phyloP scores from a whole-genome alignment of 1,140 invertebrate species.

The Aphelenchoides avenae region DNA sequence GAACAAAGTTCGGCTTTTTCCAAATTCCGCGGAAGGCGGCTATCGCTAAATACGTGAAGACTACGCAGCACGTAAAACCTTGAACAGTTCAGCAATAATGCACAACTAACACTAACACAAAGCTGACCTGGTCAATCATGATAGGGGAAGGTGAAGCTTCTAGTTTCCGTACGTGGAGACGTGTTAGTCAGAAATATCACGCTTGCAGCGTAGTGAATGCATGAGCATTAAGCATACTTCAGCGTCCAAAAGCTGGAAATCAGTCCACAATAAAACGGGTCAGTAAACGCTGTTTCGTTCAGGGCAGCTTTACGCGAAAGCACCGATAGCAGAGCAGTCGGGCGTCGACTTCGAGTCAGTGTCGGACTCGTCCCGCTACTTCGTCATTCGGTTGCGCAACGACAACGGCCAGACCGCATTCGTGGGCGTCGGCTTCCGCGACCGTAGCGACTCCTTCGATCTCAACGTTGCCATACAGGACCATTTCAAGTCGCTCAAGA shows the following conservation, averaged over 20 bases:
- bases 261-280: neutral
- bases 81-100: neutral
- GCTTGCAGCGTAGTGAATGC: no score
- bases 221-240: no score
- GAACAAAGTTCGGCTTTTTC: no score
- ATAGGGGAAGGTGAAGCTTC: no score
- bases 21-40: no score
- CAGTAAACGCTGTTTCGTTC: slow-evolving; percentile 14
- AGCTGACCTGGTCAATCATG: no score
- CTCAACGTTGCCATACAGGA: slow-evolving; percentile 77
- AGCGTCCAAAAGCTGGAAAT: no score
- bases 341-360: slow-evolving; percentile 89
- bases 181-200: no score
- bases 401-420: slow-evolving; percentile 71
- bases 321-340: slow-evolving; percentile 91
- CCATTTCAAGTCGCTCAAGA: slow-evolving; percentile 51
- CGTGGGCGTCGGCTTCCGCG: slow-evolving; percentile 69
- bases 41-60: no score
- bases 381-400: slow-evolving; percentile 90
- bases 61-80: no score
- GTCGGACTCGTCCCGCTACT: slow-evolving; percentile 94
- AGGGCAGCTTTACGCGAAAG: slow-evolving; percentile 93
- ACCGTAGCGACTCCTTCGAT: slow-evolving; percentile 97
- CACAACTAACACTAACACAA: neutral
- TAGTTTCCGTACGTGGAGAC: no score